Evolutionary conservation across 2,113 vertebrate species (phyloP), one percentile per base, ranked within the genome.

Genomic region (Epinephelus cyanopodus): DNA sequence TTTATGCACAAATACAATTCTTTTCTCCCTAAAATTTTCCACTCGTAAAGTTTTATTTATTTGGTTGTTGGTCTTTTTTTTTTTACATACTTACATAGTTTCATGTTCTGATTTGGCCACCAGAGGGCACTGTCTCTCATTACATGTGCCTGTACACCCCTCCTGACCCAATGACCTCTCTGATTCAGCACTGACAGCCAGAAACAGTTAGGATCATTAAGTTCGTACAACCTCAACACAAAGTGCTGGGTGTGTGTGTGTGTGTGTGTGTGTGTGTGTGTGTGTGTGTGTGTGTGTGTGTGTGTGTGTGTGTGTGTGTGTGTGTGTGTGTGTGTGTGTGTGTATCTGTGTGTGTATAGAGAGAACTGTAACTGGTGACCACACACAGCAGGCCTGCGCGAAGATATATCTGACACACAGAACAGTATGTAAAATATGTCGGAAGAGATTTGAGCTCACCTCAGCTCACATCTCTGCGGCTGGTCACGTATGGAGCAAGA

Each of bases 361-460:
- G 45, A 12, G 54, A 71, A 42, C 29, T 48, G 14, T 50, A 57
- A 42, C 69, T 62, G 69, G 58, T 77, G 23, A 77, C 65, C 56
- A 12, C 54, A 21, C 25, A n/a, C 29, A 33, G 53, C 63, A 56
- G 48, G 25, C 72, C 15, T 72, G 53, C 63, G 58, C 83, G 82
- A 61, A 74, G 69, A 79, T 48, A 39, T 65, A 72, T 74, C 47
- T 89, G 84, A 79, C 84, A 72, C 42, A 45, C 42, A 10, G 11
- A 45, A 9, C 42, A 45, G 42, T 27, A 54, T 56, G 53, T 47
- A 39, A 85, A 90, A 90, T 82, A 84, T 90, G 92, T 70, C 53
- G 25, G 72, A 84, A 78, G 74, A 94, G 92, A 93, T 94, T 88
- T 92, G 75, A 85, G 77, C 83, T 90, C 88, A 93, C 89, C 85